These are phyloP conservation scores for Osmerus mordax DNA, from an alignment of 2,113 vertebrate species.

Conservation along the genomic window DNA sequence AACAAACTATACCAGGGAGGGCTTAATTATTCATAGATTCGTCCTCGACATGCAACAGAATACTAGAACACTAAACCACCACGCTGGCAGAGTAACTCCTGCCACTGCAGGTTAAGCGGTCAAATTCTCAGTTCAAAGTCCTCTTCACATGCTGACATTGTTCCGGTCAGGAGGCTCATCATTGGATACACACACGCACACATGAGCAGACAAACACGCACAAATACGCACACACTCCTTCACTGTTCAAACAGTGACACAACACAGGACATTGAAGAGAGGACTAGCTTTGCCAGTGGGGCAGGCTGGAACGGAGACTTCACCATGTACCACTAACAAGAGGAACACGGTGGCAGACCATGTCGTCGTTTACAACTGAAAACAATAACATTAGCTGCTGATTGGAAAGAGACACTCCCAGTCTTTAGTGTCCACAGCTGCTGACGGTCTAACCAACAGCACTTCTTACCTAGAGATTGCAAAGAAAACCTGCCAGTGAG, in stretches of 20 bases:
- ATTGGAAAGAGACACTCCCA: too few relatives aligned
- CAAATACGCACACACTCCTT: not conserved
- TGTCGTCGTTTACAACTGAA: too few relatives aligned
- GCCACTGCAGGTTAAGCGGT: not conserved
- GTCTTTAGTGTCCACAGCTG: too few relatives aligned
- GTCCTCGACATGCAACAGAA: conserved; percentile 8
- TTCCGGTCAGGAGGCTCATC: conserved; percentile 5
- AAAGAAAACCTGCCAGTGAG: not conserved
- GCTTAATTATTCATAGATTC: conserved; percentile 28
- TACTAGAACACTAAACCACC: conserved; percentile 3
- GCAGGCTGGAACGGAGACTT: too few relatives aligned
- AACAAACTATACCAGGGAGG: conserved; percentile 20
- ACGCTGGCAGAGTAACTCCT: not conserved
- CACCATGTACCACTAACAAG: too few relatives aligned
- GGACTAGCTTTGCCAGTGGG: not conserved
- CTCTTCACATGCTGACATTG: not conserved
- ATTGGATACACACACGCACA: not conserved
- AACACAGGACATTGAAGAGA: not conserved
- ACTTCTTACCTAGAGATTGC: not conserved
- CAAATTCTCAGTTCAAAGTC: conserved; percentile 29
- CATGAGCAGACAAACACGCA: not conserved
- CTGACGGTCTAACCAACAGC: not conserved
- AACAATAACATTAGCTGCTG: too few relatives aligned
- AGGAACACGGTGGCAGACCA: too few relatives aligned
- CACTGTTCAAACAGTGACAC: conserved; percentile 14